A percentile compares a stretch with the other conserved stretches of the same genome.
Conservation (phyloP, 2,113 vertebrate genomes). For the Oostethus manadensis region DNA sequence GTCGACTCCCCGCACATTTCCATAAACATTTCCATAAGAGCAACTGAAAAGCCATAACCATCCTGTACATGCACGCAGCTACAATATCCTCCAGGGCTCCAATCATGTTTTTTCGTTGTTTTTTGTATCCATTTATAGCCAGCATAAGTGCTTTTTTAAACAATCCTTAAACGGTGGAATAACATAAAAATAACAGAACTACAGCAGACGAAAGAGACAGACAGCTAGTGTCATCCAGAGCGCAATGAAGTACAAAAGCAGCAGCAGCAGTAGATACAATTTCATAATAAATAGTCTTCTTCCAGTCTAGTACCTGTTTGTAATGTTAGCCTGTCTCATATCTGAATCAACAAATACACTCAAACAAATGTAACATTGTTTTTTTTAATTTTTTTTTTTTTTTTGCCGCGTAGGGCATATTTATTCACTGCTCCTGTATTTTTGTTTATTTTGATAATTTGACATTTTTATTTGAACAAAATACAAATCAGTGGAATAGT, state of each 20-base stretch:
- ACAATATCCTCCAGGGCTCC: conserved; percentile 41
- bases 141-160: conserved; percentile 64
- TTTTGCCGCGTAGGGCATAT: too few relatives aligned
- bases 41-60: conserved; percentile 57
- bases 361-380: too few relatives aligned
- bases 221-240: conserved; percentile 50
- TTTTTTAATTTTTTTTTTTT: too few relatives aligned
- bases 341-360: too few relatives aligned
- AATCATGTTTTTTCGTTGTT: not conserved
- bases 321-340: too few relatives aligned
- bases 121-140: conserved; percentile 27
- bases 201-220: conserved; percentile 61
- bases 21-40: conserved; percentile 72
- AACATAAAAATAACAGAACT: not conserved
- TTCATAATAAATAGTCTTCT: too few relatives aligned
- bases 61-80: conserved; percentile 31
- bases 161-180: conserved; percentile 33
- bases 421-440: too few relatives aligned
- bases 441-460: too few relatives aligned
- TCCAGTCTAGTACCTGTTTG: too few relatives aligned
- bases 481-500: too few relatives aligned
- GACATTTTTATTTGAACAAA: too few relatives aligned
- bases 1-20: conserved; percentile 56
- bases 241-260: conserved; percentile 31
- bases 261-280: conserved; percentile 43